A percentile compares a stretch with the other conserved stretches of the same genome.
Evolutionary conservation across 2,113 vertebrate species (phyloP).

Genomic region (Pseudonaja textilis): DNA sequence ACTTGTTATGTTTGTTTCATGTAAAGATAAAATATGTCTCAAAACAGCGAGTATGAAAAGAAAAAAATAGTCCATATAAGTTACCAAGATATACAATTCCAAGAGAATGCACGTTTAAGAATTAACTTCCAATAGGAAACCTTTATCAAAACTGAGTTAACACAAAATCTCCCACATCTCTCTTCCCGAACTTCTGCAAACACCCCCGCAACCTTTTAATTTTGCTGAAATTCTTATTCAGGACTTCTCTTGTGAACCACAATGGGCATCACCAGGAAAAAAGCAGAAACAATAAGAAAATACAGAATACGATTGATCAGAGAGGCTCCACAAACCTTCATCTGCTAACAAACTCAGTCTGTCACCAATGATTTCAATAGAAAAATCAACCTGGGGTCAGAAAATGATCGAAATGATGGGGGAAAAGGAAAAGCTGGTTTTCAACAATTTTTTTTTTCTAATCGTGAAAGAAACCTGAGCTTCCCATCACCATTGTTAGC

Average conservation of each 20-base stretch:
- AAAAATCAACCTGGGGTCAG: neutral
- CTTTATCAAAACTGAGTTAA: neutral
- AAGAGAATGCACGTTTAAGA: neutral
- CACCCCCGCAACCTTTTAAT: neutral
- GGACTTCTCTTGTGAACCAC: neutral
- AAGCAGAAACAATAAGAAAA: neutral
- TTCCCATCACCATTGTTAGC: neutral
- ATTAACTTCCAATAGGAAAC: neutral
- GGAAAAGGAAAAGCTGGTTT: neutral
- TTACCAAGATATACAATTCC: neutral
- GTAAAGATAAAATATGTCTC: neutral
- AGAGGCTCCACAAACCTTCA: neutral
- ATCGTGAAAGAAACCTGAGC: neutral
- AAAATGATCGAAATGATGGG: neutral
- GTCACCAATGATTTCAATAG: neutral
- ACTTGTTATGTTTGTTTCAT: neutral
- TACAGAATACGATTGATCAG: neutral
- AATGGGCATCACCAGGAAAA: neutral
- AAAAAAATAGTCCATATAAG: neutral
- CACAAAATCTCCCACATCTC: neutral
- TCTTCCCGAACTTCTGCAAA: neutral
- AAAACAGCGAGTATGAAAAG: neutral
- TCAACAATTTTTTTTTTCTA: neutral
- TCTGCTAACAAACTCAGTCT: neutral
- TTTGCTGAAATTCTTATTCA: neutral